A percentile compares a stretch with the other conserved stretches of the same genome.
Evolutionary conservation across 2,888 invertebrate genomes (phyloP).

Genomic region (Cyclophora albipunctata): DNA sequence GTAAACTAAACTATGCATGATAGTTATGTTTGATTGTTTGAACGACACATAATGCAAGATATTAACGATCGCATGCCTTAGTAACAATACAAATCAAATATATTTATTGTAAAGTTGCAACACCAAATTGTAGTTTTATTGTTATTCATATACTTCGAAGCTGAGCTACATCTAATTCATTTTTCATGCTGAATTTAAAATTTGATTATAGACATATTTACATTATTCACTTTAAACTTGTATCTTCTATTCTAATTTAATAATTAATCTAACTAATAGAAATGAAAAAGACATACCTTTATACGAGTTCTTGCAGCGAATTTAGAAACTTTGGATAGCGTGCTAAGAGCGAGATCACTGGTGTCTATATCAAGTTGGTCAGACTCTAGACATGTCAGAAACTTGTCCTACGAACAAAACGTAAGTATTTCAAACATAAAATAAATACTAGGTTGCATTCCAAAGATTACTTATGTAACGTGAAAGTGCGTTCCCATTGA

Average conservation of each 20-base stretch:
- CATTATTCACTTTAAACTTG: neutral
- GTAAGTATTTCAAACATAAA: neutral
- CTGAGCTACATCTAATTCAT: slow-evolving; percentile 15
- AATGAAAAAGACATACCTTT: slow-evolving; percentile 68
- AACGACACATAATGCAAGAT: slow-evolving; percentile 29
- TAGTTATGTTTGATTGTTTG: slow-evolving; percentile 23
- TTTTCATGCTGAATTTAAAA: slow-evolving; percentile 14
- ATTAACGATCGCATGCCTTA: slow-evolving; percentile 56
- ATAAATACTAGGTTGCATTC: neutral
- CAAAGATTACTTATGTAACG: slow-evolving; percentile 4
- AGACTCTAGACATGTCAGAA: slow-evolving; percentile 84
- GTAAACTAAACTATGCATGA: slow-evolving; percentile 2
- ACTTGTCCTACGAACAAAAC: slow-evolving; percentile 80
- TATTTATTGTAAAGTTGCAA: slow-evolving; percentile 6
- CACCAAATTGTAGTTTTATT: slow-evolving; percentile 4
- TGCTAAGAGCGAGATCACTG: slow-evolving; percentile 89
- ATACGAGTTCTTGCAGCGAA: slow-evolving; percentile 88
- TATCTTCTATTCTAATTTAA: no score
- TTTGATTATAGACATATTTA: neutral
- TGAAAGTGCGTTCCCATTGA: no score
- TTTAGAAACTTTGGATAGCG: slow-evolving; percentile 93
- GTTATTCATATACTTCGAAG: slow-evolving; percentile 17
- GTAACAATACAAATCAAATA: slow-evolving; percentile 40
- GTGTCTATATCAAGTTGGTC: slow-evolving; percentile 91
- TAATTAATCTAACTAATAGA: no score